Conservation (phyloP, 2,888 invertebrate genomes). For the Phyto melanocephala region DNA sequence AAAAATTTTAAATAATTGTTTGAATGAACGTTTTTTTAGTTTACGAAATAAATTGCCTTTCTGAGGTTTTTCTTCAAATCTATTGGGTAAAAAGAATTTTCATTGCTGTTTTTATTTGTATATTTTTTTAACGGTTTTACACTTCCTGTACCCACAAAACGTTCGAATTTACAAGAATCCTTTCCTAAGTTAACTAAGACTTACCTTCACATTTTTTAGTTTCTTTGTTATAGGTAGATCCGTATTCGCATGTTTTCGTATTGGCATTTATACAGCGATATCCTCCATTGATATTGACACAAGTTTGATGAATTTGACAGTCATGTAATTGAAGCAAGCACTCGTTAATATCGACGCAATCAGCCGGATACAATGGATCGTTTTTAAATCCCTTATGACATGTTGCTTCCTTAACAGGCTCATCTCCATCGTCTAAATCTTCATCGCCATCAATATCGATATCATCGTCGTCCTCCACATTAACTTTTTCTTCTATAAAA, state of each 20-base stretch:
- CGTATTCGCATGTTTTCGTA: slow-evolving; percentile 74
- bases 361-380: slow-evolving; percentile 72
- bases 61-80: too few relatives aligned
- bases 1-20: too few relatives aligned
- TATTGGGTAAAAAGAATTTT: too few relatives aligned
- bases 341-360: slow-evolving; percentile 84
- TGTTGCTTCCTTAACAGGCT: slow-evolving; percentile 54
- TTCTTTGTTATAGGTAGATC: slow-evolving; percentile 80
- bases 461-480: slow-evolving; percentile 29
- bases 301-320: slow-evolving; percentile 83
- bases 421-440: not conserved
- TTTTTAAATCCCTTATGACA: slow-evolving; percentile 79
- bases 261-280: slow-evolving; percentile 80
- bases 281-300: slow-evolving; percentile 85
- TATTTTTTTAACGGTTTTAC: too few relatives aligned
- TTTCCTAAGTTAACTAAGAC: not conserved
- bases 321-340: slow-evolving; percentile 82
- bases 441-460: slow-evolving; percentile 30
- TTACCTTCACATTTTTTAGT: slow-evolving; percentile 83
- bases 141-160: too few relatives aligned
- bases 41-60: too few relatives aligned
- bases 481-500: slow-evolving; percentile 23
- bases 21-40: too few relatives aligned
- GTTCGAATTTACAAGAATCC: too few relatives aligned
- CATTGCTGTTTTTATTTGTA: too few relatives aligned